These are phyloP conservation scores for Wasmannia auropunctata DNA, from an alignment of 1,140 invertebrate genomes.

Conservation along the genomic window DNA sequence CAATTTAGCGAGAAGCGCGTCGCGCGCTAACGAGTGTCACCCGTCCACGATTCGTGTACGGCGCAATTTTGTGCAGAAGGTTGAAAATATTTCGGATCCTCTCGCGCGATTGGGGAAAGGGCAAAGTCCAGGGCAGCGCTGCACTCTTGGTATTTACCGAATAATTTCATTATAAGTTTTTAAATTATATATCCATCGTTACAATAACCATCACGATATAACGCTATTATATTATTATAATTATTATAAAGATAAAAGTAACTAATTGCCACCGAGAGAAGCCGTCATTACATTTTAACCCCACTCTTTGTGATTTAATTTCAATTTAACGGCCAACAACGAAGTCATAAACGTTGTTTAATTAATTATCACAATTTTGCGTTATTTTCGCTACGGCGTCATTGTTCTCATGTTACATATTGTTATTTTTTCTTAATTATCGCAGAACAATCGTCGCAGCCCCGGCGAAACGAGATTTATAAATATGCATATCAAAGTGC, in stretches of 20 bases:
- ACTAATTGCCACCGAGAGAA: background rate
- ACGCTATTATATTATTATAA: slow-evolving; percentile 5
- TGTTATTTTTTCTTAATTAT: slow-evolving; percentile 30
- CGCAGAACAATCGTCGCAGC: background rate
- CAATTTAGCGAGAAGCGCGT: background rate
- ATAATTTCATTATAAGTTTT: background rate
- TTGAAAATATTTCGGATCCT: background rate
- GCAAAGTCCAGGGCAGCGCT: no score
- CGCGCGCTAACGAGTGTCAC: background rate
- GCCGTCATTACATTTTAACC: background rate
- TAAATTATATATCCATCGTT: background rate
- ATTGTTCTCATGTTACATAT: slow-evolving; percentile 24
- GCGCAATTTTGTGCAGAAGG: background rate
- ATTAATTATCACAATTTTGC: slow-evolving; percentile 26
- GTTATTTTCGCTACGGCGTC: background rate
- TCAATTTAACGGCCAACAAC: background rate
- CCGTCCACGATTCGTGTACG: background rate
- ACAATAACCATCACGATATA: background rate
- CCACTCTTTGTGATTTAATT: slow-evolving; percentile 3
- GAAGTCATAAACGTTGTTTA: background rate
- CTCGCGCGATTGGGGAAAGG: background rate
- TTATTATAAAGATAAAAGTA: background rate
- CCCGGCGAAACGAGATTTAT: background rate
- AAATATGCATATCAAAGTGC: slow-evolving; percentile 16
- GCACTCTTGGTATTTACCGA: background rate